Evolutionary conservation across 2,113 vertebrate species (phyloP).

Genomic region (Myotis lucifugus): DNA sequence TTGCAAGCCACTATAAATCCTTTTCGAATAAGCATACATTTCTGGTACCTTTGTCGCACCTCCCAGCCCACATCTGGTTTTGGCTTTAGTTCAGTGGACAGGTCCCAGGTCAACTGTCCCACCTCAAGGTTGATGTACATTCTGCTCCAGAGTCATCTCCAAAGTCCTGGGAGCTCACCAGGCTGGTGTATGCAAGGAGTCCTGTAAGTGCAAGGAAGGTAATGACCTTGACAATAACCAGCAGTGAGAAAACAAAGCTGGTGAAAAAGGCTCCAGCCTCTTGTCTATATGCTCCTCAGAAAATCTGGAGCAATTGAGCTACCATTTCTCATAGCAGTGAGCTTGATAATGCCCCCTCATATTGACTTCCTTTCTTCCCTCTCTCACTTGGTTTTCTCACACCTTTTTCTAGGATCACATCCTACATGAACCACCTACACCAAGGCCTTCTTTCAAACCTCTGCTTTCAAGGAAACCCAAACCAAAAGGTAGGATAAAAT

Average conservation of each 20-base stretch:
- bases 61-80: not conserved
- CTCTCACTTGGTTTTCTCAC: not conserved
- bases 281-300: not conserved
- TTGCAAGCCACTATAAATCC: not conserved
- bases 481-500: not conserved
- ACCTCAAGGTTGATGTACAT: not conserved
- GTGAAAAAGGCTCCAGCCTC: not conserved
- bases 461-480: slow-evolving; percentile 2
- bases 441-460: not conserved
- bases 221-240: not conserved
- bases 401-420: not conserved
- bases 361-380: not conserved
- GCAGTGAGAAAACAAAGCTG: not conserved
- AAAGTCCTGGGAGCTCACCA: not conserved
- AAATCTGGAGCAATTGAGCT: not conserved
- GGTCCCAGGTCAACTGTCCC: not conserved
- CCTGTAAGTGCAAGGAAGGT: not conserved
- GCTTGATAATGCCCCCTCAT: not conserved
- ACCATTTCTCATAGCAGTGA: not conserved
- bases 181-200: not conserved
- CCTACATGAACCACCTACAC: not conserved
- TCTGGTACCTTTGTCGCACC: not conserved
- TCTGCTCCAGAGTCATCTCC: not conserved
- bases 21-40: not conserved
- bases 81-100: not conserved